These are phyloP conservation scores for Calcarius lapponicus DNA, from an alignment of 2,797 vertebrate species.

Conservation along the genomic window DNA sequence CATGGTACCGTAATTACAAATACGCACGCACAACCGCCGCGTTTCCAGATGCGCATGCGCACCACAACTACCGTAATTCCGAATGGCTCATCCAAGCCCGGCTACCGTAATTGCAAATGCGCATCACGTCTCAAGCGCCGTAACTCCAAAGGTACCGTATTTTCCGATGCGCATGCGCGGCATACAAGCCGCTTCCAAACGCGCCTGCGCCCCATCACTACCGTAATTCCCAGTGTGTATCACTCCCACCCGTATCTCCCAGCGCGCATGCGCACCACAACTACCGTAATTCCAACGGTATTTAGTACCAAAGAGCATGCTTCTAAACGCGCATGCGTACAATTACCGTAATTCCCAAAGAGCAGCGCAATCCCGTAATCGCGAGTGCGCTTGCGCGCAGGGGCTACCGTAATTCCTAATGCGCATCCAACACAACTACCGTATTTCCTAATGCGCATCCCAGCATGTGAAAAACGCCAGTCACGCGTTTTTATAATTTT, in stretches of 20 bases:
- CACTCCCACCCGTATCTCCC: accelerated
- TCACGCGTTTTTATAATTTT: too few relatives aligned
- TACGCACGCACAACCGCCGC: accelerated
- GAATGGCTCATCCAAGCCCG: accelerated
- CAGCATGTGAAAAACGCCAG: too few relatives aligned
- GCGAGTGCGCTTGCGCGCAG: accelerated
- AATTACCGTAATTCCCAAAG: accelerated
- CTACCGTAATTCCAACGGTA: accelerated
- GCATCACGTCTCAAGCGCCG: accelerated
- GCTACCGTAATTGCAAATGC: neutral
- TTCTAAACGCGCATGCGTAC: accelerated
- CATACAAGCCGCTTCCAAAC: accelerated
- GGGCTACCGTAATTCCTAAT: accelerated
- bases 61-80: neutral
- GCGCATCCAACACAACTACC: neutral
- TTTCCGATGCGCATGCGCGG: accelerated
- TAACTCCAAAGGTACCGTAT: neutral
- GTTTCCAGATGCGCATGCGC: neutral
- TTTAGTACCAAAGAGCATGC: accelerated
- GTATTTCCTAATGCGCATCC: accelerated
- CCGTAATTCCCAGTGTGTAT: neutral
- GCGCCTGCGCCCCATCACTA: neutral
- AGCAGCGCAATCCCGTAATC: accelerated
- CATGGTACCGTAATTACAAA: neutral
- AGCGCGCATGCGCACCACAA: accelerated